phyloP scores from a whole-genome alignment of 2,888 invertebrate species.

The Chloroclystis v-ata region DNA sequence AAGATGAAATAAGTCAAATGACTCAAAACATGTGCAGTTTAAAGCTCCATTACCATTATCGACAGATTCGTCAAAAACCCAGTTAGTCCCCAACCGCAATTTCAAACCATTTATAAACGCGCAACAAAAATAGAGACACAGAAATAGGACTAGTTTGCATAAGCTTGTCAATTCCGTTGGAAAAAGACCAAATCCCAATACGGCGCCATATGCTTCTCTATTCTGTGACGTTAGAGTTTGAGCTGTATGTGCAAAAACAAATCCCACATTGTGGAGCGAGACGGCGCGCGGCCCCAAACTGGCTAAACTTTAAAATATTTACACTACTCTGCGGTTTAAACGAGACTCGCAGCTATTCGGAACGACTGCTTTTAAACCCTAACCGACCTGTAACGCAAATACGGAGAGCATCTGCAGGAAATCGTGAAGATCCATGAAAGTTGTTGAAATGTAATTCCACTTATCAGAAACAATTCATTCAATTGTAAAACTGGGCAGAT shows the following conservation, averaged over 20 bases:
- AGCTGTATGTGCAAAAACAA: slow-evolving; percentile 31
- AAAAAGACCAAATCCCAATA: slow-evolving; percentile 14
- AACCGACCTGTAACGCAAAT: slow-evolving; percentile 31
- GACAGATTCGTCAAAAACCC: not conserved
- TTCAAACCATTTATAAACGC: slow-evolving; percentile 7
- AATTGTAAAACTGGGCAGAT: too few relatives aligned
- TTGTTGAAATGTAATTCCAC: too few relatives aligned
- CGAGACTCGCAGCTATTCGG: slow-evolving; percentile 35
- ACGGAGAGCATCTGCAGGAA: not conserved
- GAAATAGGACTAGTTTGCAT: slow-evolving; percentile 7
- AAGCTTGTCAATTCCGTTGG: not conserved
- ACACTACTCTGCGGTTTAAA: slow-evolving; percentile 56
- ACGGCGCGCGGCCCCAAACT: slow-evolving; percentile 38
- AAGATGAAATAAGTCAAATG: too few relatives aligned
- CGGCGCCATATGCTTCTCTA: slow-evolving; percentile 3
- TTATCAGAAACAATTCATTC: too few relatives aligned
- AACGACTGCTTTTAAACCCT: slow-evolving; percentile 37
- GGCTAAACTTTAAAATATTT: slow-evolving; percentile 61
- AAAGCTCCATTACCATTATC: not conserved
- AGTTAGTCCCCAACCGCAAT: not conserved
- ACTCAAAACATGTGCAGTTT: slow-evolving; percentile 6
- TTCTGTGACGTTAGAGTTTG: slow-evolving; percentile 21
- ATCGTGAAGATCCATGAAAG: too few relatives aligned
- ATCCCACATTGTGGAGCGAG: slow-evolving; percentile 41
- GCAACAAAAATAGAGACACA: slow-evolving; percentile 7